Percentiles rank a stretch among this genome's conserved stretches.
phyloP scores from a whole-genome alignment of 2,888 invertebrate genomes.

The Diabrotica balteata region DNA sequence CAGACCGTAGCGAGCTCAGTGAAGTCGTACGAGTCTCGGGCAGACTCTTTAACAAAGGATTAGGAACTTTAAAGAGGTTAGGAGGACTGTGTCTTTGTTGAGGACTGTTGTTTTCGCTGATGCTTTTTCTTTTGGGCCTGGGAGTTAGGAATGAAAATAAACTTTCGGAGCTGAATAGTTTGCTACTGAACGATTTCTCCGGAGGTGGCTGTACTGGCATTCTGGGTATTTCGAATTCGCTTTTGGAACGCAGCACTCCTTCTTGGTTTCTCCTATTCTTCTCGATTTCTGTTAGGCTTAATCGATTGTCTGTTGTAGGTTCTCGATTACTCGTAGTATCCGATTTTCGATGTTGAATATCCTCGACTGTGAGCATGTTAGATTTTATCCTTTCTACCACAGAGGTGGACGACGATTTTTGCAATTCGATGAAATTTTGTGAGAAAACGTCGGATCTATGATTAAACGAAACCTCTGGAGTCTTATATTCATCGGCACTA shows the following conservation, averaged over 20 bases:
- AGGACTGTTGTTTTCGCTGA: conserved; percentile 25
- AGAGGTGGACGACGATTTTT: conserved; percentile 52
- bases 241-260: conserved; percentile 55
- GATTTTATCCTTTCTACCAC: conserved; percentile 45
- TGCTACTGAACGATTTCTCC: conserved; percentile 45
- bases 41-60: conserved; percentile 46
- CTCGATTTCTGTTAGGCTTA: conserved; percentile 37
- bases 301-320: conserved; percentile 26
- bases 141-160: conserved; percentile 69
- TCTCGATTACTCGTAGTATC: conserved; percentile 22
- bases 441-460: conserved; percentile 47
- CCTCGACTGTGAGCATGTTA: conserved; percentile 28
- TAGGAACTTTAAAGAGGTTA: conserved; percentile 48
- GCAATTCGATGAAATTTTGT: conserved; percentile 51
- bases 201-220: conserved; percentile 34
- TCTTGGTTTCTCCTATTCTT: conserved; percentile 35
- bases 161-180: conserved; percentile 54
- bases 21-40: conserved; percentile 53
- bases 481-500: conserved; percentile 54
- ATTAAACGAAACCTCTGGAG: conserved; percentile 48
- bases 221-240: conserved; percentile 57
- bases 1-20: conserved; percentile 53
- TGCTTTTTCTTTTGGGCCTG: conserved; percentile 54
- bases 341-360: conserved; percentile 28
- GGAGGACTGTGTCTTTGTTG: conserved; percentile 33